Conservation (phyloP, 2,888 invertebrate species). For the Ochropleura plecta region DNA sequence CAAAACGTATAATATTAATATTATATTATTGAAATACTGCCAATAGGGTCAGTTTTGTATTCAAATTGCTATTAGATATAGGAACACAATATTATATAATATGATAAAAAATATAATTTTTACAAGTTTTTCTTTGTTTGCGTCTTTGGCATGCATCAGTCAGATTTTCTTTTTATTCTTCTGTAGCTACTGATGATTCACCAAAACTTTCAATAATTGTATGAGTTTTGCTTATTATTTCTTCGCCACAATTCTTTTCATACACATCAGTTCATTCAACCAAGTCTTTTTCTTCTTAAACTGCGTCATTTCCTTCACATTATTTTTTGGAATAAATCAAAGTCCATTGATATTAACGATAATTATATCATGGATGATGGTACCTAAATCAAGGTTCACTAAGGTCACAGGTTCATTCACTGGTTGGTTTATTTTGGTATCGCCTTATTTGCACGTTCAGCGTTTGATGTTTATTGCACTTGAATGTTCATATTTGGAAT, state of each 20-base stretch:
- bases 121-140: too few relatives aligned
- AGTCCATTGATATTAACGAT: constrained; percentile 13
- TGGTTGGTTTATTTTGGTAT: constrained; percentile 49
- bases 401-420: constrained; percentile 53
- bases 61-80: background rate
- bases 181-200: background rate
- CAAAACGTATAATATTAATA: constrained; percentile 8
- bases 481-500: constrained; percentile 56
- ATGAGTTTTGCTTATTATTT: background rate
- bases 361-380: constrained; percentile 8
- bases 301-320: background rate
- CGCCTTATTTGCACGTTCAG: constrained; percentile 51
- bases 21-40: constrained; percentile 35
- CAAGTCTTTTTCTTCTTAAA: background rate
- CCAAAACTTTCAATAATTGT: background rate
- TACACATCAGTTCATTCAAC: background rate
- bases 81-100: background rate
- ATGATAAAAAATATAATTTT: background rate
- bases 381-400: constrained; percentile 25
- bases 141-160: background rate
- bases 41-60: constrained; percentile 19
- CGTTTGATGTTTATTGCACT: constrained; percentile 59
- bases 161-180: too few relatives aligned
- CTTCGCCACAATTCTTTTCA: background rate
- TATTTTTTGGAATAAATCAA: background rate